phyloP scores from a whole-genome alignment of 1,140 invertebrate genomes.

The Heliconius himera region DNA sequence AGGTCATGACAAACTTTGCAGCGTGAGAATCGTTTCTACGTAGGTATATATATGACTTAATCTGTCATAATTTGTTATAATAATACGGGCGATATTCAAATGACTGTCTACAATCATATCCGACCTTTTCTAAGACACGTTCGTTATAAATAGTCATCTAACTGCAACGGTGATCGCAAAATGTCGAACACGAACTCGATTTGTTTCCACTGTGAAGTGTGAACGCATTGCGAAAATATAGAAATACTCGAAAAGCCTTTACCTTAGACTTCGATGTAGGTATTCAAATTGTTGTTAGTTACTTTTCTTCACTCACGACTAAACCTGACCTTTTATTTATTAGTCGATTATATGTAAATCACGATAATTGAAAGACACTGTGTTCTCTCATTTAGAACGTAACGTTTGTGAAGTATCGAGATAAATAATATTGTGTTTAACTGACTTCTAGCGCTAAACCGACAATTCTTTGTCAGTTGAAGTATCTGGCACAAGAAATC shows the following conservation, averaged over 20 bases:
- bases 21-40: constrained; percentile 72
- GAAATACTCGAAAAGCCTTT: constrained; percentile 45
- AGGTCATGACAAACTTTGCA: constrained; percentile 73
- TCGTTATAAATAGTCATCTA: constrained; percentile 80
- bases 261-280: constrained; percentile 12
- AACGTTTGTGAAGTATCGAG: not conserved
- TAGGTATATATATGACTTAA: constrained; percentile 72
- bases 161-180: constrained; percentile 72
- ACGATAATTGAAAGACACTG: constrained; percentile 7
- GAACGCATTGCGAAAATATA: constrained; percentile 71
- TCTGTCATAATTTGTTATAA: constrained; percentile 78
- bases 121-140: constrained; percentile 80
- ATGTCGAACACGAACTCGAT: constrained; percentile 79
- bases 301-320: not conserved
- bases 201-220: constrained; percentile 60
- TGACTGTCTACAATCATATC: constrained; percentile 78
- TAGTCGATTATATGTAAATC: constrained; percentile 7
- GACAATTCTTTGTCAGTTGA: constrained; percentile 54
- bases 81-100: constrained; percentile 78
- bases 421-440: not conserved
- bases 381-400: not conserved
- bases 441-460: not conserved
- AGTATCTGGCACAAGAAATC: constrained; percentile 80
- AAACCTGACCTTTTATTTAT: constrained; percentile 2
- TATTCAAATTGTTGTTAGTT: constrained; percentile 12